phyloP scores from a whole-genome alignment of 2,113 vertebrate species.

The Amblyopsis rosae region DNA sequence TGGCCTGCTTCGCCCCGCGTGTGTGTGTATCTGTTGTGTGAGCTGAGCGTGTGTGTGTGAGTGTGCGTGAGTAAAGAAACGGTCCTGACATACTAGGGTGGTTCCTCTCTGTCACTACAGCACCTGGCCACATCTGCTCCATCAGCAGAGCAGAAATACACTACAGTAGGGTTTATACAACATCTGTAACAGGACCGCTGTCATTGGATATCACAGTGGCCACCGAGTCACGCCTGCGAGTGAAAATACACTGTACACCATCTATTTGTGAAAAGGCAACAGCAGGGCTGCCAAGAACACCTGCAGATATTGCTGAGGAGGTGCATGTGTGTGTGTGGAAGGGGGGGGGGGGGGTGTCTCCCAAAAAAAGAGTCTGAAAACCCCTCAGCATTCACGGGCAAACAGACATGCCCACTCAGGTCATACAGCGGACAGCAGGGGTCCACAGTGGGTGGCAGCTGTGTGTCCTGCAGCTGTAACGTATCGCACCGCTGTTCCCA shows the following conservation, averaged over 20 bases:
- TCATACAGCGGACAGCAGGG: slow-evolving; percentile 62
- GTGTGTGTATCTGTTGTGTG: not conserved
- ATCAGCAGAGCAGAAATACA: slow-evolving; percentile 9
- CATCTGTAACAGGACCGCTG: slow-evolving; percentile 12
- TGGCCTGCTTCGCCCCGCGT: not conserved
- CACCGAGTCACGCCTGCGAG: slow-evolving; percentile 12
- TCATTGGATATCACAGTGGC: slow-evolving; percentile 11
- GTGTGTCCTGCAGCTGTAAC: slow-evolving; percentile 28
- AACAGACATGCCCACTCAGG: slow-evolving; percentile 41
- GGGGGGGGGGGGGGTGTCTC: slow-evolving; percentile 4
- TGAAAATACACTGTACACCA: slow-evolving; percentile 17
- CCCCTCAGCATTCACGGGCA: slow-evolving; percentile 25
- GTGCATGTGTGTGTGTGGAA: not conserved
- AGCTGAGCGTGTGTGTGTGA: not conserved
- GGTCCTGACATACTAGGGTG: slow-evolving; percentile 11
- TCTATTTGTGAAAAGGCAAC: slow-evolving; percentile 10
- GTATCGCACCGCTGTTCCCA: slow-evolving; percentile 52
- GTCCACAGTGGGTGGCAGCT: slow-evolving; percentile 62
- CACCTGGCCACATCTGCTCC: slow-evolving; percentile 5
- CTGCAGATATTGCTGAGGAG: slow-evolving; percentile 13
- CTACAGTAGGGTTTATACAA: not conserved
- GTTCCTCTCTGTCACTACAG: not conserved
- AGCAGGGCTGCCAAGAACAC: slow-evolving; percentile 4
- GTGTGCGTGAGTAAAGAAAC: slow-evolving; percentile 7
- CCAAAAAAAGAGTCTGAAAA: slow-evolving; percentile 15